Conservation (phyloP, 35 echinoderm and acorn worm species). For the Eucidaris tribuloides region DNA sequence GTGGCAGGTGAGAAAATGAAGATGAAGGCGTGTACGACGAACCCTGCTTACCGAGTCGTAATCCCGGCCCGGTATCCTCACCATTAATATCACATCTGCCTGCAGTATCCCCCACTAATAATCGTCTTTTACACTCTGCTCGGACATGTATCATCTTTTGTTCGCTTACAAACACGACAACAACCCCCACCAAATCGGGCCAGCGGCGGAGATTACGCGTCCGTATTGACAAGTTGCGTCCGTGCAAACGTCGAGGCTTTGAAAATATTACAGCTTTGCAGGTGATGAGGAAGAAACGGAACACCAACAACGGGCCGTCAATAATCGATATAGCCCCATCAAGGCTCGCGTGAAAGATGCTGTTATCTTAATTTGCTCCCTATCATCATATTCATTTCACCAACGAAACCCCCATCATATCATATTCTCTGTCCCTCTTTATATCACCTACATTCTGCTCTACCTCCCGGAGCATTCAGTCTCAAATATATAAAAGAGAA, state of each 20-base stretch:
- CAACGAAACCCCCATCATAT: too few relatives aligned
- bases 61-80: background rate
- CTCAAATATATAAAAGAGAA: too few relatives aligned
- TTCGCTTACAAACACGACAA: background rate
- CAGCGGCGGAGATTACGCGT: background rate
- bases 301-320: conserved; percentile 16
- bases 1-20: background rate
- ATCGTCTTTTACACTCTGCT: background rate
- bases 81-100: conserved; percentile 8
- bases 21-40: background rate
- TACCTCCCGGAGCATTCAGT: too few relatives aligned
- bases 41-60: background rate
- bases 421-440: too few relatives aligned
- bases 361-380: conserved; percentile 33
- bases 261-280: conserved; percentile 25
- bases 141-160: background rate
- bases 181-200: background rate
- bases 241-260: background rate
- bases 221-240: background rate
- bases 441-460: too few relatives aligned
- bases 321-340: background rate
- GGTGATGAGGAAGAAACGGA: background rate
- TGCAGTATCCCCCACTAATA: background rate
- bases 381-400: too few relatives aligned
- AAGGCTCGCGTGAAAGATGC: conserved; percentile 33